Evolutionary conservation across 2,113 vertebrate genomes (phyloP), one percentile per base, ranked within the genome.

Genomic region (Verasper variegatus): DNA sequence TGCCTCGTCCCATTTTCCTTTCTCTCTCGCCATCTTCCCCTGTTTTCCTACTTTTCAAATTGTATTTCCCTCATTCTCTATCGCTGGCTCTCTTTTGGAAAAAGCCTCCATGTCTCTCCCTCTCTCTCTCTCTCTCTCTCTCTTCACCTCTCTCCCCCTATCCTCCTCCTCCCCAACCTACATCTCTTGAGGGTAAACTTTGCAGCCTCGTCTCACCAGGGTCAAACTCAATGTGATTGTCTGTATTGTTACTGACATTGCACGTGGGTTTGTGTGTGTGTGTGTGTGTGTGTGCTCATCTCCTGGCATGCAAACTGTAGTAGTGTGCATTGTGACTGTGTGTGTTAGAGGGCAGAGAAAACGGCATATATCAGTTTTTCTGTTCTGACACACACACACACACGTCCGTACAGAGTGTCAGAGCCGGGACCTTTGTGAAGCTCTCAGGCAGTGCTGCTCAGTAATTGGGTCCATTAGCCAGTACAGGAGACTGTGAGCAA

Each of bases 401-500:
- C n/a, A 61, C 54, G 78, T 18, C 13, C 23, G 70, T 35, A 67
- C 23, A 79, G 35, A 42, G 37, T 56, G 66, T 68, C 56, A 37
- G 55, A 64, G 58, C 56, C 68, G 64, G 37, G 67, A 65, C 75
- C 85, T 82, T 67, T 74, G 51, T 80, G 78, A 69, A 73, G 76
- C 67, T 80, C 66, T 82, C 57, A 47, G 71, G 42, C 82, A 76
- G 63, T 68, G 77, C 79, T 84, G 59, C 85, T 69, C 69, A 57
- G 81, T 88, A 94, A 93, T 88, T 91, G 85, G 89, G 66, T 90
- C 75, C 84, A 87, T 93, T 90, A 89, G 78, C 62, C 66, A 74
- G 75, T 76, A 79, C 79, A 90, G 81, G 81, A 86, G 82, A 79
- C 81, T 77, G 63, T 80, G 87, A 90, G 71, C 89, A 89, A 88